Base-by-base conservation (phyloP, 2,797 vertebrate species). In the Malacoctenus gilli region DNA sequence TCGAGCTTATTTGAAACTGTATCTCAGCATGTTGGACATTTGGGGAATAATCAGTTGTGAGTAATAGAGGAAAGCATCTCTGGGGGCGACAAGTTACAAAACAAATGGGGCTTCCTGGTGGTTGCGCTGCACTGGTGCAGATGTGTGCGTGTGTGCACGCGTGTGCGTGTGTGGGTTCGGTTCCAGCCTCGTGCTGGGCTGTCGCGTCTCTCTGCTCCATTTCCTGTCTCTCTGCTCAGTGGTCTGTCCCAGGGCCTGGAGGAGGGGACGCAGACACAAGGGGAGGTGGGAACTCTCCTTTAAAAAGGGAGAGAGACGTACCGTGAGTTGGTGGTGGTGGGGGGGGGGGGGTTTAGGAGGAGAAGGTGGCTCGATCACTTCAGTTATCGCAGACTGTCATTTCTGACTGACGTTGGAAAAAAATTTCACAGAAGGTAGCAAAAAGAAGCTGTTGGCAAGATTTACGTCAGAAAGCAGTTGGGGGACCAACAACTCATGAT, bases 111-210 rank as follows among this genome's bases (percentile, higher is more conserved):
- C 62, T 54, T 80, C 58, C 67, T 43, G 64, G 59, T 75, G 78
- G 35, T 52, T 64, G 51, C 39, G 40, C 54, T 65, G 61, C 56
- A 64, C 67, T 10, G 7, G 22, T 72, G 59, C 67, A 75, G 54
- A 69, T 30, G 59, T 22, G 46, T 59, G 80, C 77, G 72, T 10
- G 30, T 32, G 30, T 32, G 9, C 4, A 38, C 34, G 46, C 40
- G 48, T 58, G 53, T 44, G 52, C 19, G 35, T 44, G 50, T 40
- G 54, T 30, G 59, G 25, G 46, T 59, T 82, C 77, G 72, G 72
- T 84, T 86, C 78, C 69, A 76, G 75, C 56, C 59, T 79, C 78
- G 31, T 73, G 79, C 80, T 83, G 80, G 37, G 80, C 77, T 68
- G 80, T 75, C 62, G 54, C 61, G 60, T 75, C 76, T 78, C 72